Base-by-base conservation (phyloP, 2,797 vertebrate species). In the Sarcophilus harrisii region DNA sequence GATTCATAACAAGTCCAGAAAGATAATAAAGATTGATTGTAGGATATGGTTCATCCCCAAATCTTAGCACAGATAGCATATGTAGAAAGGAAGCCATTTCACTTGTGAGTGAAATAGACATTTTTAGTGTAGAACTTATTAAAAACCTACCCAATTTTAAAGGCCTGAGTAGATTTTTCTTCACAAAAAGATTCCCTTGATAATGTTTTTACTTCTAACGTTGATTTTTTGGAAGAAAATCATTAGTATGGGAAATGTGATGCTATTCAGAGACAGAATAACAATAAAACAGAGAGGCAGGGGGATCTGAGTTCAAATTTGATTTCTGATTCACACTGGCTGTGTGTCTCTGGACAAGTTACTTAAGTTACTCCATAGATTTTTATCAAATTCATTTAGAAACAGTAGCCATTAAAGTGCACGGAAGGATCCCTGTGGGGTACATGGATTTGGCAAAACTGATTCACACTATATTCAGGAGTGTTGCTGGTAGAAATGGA, bases 41-140 rank as follows among this genome's bases (percentile, higher is more conserved):
- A 30, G 91, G 66, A 45, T 93, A 66, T 58, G 21, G 24, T 91
- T 95, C 94, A 73, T 57, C 58, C 45, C 95, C 87, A 93, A 58
- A 90, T 94, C 62, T 93, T 96, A 90, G 16, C 30, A 87, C 32
- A 91, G 62, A 91, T 52, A 24, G 73, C 94, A 97, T 96, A 91
- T 96, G 29, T 97, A 62, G 90, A 93, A 91, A 59, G 90, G 92
- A 95, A 93, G n/a, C 59, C 81, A 91, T 96, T 96, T 96, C 90
- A 93, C 93, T 95, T 93, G 45, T 62, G 60, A 59, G 57, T 95
- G 57, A 97, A 94, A 94, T 93, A 92, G 29, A 27, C 73, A 21
- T 57, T 96, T 94, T 16, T 58, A 38, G 60, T 93, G 57, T 18
- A 92, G 94, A 38, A 81, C 28, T 96, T 93, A 58, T 28, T 93